Conservation (phyloP, 2,113 vertebrate species). For the Phrynocephalus versicolor region DNA sequence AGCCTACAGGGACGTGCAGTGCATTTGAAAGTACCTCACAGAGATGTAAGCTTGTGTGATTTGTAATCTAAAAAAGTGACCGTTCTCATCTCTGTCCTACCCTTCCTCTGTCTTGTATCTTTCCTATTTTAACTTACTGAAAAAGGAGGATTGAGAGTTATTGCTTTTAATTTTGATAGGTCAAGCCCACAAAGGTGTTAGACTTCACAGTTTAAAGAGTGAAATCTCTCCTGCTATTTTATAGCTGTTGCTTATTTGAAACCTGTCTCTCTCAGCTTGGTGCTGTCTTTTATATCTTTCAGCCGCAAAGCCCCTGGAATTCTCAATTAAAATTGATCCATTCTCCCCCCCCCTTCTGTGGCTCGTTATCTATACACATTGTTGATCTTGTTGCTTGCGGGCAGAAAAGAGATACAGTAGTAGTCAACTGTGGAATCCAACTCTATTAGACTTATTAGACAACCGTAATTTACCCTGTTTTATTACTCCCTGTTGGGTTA, state of each 20-base stretch:
- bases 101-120: conserved; percentile 45
- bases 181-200: conserved; percentile 9
- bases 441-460: conserved; percentile 49
- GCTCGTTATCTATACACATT: not conserved
- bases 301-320: not conserved
- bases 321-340: conserved; percentile 30
- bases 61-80: no score
- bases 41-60: no score
- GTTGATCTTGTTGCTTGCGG: not conserved
- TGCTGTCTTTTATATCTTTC: conserved; percentile 28
- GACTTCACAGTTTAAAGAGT: not conserved
- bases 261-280: not conserved
- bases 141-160: not conserved
- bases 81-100: no score
- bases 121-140: not conserved
- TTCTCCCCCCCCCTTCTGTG: not conserved
- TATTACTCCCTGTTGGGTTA: conserved; percentile 29
- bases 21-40: no score
- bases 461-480: conserved; percentile 15
- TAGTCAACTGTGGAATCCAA: conserved; percentile 34
- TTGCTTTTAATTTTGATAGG: not conserved
- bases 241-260: not conserved
- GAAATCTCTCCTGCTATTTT: not conserved
- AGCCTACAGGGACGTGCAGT: no score
- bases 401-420: conserved; percentile 30